Base-by-base conservation (phyloP, 2,888 invertebrate genomes). In the Drosophila stalkeri region DNA sequence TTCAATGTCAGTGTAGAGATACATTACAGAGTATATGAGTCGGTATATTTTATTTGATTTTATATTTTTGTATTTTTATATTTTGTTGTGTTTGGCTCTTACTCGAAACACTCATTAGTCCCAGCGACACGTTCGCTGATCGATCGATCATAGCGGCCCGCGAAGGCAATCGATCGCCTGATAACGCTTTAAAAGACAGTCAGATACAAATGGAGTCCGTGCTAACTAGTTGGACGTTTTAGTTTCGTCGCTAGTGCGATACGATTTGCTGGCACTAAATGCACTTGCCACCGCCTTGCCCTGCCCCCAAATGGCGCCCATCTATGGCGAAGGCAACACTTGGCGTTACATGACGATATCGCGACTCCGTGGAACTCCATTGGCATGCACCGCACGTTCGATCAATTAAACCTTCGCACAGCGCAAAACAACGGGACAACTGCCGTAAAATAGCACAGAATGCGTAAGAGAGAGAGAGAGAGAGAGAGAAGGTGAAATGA, bases 401-500 rank as follows among this genome's bases (percentile, higher is more conserved):
- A 88, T 87, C 88, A 87, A 88, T 87, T 86, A 88, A 88, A 78
- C 86, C 81, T 81, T 88, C 77, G 77, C 77, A 68, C 75, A 85
- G 75, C 75, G 71, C 72, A 74, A 75, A 61, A 64, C 57, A 72
- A 74, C 62, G 62, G 54, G 35, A 77, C 61, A 59, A 63, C 14
- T 46, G 44, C 43, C 46, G 52, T 59, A 39, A 61, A 74, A 43
- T 20, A 31, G 46, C 27, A 39, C 7, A 51, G n/a, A 49, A 44
- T 6, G 37, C 18, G 20, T 9, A 11, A 61, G 11, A 52, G 11
- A 39, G 56, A 47, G 5, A 51, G 8, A 39, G 20, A 2, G 23
- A 23, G 23, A 2, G 23, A 27, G 6, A 27, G 27, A 27, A 27
- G 6, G 27, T 27, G 27, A 27, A 27, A 27, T 27, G 27, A 6